Percentiles rank a stretch among this genome's conserved stretches.
phyloP scores from a whole-genome alignment of 2,888 invertebrate genomes.

The Linnaemya vulpina region DNA sequence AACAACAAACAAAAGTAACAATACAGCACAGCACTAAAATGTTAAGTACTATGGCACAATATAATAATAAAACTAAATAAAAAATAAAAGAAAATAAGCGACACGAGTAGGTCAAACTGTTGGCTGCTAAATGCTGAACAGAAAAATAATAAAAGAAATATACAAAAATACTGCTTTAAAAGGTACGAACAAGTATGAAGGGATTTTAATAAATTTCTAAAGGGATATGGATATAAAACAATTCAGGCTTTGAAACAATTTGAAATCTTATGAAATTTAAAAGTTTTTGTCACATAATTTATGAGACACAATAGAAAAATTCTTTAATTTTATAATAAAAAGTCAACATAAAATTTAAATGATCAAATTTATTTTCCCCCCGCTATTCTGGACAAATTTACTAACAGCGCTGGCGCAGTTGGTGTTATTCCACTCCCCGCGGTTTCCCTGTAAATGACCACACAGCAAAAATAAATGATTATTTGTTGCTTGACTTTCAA shows the following conservation, averaged over 20 bases:
- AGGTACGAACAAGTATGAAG: background rate
- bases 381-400: background rate
- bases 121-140: background rate
- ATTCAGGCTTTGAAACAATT: background rate
- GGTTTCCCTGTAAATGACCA: constrained; percentile 15
- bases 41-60: constrained; percentile 10
- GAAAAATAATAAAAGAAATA: background rate
- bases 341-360: too few relatives aligned
- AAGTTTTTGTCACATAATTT: too few relatives aligned
- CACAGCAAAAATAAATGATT: constrained; percentile 10
- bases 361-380: too few relatives aligned
- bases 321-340: too few relatives aligned
- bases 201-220: background rate
- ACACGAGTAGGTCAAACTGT: constrained; percentile 32
- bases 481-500: constrained; percentile 6
- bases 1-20: constrained; percentile 33
- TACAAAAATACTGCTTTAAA: background rate
- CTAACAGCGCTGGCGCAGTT: constrained; percentile 53
- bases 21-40: constrained; percentile 23
- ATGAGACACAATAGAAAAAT: too few relatives aligned
- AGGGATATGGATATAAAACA: background rate
- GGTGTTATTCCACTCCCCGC: background rate
- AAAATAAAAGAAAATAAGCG: constrained; percentile 19
- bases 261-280: too few relatives aligned
- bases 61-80: background rate